Percentiles rank a stretch among this genome's conserved stretches.
These are phyloP conservation scores for Sesia apiformis DNA, from an alignment of 2,888 invertebrate genomes.

Conservation along the genomic window DNA sequence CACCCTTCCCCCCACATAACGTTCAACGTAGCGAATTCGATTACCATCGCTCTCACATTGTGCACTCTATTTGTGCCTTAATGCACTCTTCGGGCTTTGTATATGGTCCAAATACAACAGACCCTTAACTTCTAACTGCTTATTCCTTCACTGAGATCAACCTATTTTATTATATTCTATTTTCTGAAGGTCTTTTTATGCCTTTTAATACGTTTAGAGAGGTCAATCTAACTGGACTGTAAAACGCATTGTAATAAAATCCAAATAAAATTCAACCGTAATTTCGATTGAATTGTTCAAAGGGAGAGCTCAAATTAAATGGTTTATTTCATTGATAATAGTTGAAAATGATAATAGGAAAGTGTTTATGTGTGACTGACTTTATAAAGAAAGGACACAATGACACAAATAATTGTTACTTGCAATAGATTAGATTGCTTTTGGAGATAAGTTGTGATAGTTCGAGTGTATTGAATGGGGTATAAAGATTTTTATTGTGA, in stretches of 20 bases:
- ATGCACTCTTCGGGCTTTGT: slow-evolving; percentile 27
- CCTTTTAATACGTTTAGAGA: too few species aligned
- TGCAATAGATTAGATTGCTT: slow-evolving; percentile 24
- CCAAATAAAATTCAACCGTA: background rate
- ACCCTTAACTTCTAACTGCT: slow-evolving; percentile 3
- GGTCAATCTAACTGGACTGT: background rate
- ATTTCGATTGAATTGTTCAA: slow-evolving; percentile 6
- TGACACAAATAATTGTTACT: slow-evolving; percentile 19
- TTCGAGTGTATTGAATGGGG: background rate
- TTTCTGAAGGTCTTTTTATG: too few species aligned
- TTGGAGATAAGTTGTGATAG: slow-evolving; percentile 21
- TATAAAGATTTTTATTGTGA: background rate
- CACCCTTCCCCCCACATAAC: slow-evolving; percentile 20
- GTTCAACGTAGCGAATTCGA: slow-evolving; percentile 47
- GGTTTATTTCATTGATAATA: slow-evolving; percentile 7
- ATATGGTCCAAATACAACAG: slow-evolving; percentile 2
- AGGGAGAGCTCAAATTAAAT: slow-evolving; percentile 18
- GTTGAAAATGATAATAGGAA: slow-evolving; percentile 18
- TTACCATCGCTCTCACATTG: slow-evolving; percentile 49
- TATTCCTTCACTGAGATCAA: slow-evolving; percentile 5
- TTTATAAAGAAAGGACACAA: slow-evolving; percentile 22
- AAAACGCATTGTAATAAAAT: background rate
- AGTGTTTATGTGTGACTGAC: slow-evolving; percentile 43
- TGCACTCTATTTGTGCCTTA: slow-evolving; percentile 33
- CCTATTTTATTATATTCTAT: background rate